Evolutionary conservation across 2,113 vertebrate genomes (phyloP), one percentile per base, ranked within the genome.

Genomic region (Aegithalos caudatus): DNA sequence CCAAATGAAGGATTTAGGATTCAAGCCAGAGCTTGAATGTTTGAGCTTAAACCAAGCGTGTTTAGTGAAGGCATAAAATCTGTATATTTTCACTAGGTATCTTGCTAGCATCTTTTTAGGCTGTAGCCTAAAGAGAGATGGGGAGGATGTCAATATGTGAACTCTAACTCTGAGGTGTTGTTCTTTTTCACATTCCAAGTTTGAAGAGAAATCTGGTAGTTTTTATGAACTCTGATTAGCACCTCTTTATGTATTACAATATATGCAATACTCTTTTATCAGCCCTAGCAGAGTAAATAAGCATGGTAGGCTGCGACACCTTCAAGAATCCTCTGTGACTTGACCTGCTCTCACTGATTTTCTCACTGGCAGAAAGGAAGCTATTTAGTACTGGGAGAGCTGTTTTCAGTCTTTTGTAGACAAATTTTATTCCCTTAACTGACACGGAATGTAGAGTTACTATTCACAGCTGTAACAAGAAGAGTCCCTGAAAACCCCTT

Each of bases 321-420:
- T 64, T 29, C 0, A 0, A 42, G 66, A 56, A 58, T 35, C 14
- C 42, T 88, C 81, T 73, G 57, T 2, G 1, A 19, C 53, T 22
- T 48, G 45, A 65, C 25, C 40, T 64, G 2, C 48, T 88, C 53
- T 44, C 20, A 21, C 0, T 24, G 23, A 35, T 23, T n/a, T n/a
- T n/a, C n/a, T n/a, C n/a, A n/a, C n/a, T n/a, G 33, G 37, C 20
- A 35, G 44, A 81, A 88, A 31, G 12, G 18, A 82, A 93, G 22
- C 31, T 64, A 7, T 51, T 66, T 44, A 66, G 57, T 29, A 16
- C 0, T 12, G 31, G 22, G 37, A 47, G 8, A 81, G 31, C 10
- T 48, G 31, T 7, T 64, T 84, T 81, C 45, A 84, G 29, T 27
- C 40, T 86, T 89, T 37, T 24, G 15, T 29, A 37, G 16, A 76